Base-by-base conservation (phyloP, 2,797 vertebrate species). In the Pseudochirops cupreus region DNA sequence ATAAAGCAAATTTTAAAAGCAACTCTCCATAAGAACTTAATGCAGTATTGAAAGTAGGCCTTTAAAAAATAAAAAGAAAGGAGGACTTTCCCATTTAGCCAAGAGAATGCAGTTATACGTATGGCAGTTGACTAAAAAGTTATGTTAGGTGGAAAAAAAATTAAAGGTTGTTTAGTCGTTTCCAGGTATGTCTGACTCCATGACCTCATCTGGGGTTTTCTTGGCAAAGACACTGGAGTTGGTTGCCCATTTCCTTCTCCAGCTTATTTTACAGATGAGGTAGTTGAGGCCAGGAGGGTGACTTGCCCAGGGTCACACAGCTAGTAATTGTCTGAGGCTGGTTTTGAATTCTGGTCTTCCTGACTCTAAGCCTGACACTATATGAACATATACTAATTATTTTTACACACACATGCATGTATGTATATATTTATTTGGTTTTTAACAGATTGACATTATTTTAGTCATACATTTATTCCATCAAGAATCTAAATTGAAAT, bases 401-500 rank as follows among this genome's bases (percentile, higher is more conserved):
- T 33, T 62, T 33, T 62, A 4, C 24, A 29, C 26, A 57, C 56
- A 57, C 26, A 59, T 59, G 29, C 57, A 59, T 11, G 1, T 13
- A 4, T 62, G 29, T 13, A 33, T 31, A 3, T 59, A 59, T 33
- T 4, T 13, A n/a, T n/a, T 5, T 39, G n/a, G 67, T 46, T 82
- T 82, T 46, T 46, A 82, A 82, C n/a, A 82, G 46, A 82, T 9
- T 82, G 67, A 24, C 24, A 82, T 82, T 82, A 82, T 46, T 82
- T 82, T 82, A 46, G n/a, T 46, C 21, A 9, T 39, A 46, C 2
- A 6, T 46, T 82, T 18, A 39, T 82, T 82, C 18, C 9, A 87
- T 87, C 74, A 87, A 87, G 74, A 87, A 87, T 87, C 39, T 87
- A 87, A 87, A 50, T 50, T 87, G 74, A 39, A 82, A 82, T 82